phyloP scores from a whole-genome alignment of 2,113 vertebrate genomes.

The cat (Felis catus) region DNA sequence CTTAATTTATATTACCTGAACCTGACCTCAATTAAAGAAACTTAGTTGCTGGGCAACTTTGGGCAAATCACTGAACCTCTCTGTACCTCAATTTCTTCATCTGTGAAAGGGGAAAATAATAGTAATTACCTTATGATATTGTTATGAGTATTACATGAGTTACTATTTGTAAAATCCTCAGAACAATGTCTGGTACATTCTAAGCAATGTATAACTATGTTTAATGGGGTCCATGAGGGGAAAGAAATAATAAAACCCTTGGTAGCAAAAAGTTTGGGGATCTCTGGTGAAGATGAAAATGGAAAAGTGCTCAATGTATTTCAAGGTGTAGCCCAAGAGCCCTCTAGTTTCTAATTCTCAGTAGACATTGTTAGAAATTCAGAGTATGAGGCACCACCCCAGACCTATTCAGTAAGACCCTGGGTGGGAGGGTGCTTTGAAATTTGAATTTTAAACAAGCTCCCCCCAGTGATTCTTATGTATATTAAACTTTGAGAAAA shows the following conservation, averaged over 20 bases:
- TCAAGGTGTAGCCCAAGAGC: neutral
- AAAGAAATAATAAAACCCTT: slow-evolving; percentile 29
- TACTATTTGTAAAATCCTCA: slow-evolving; percentile 46
- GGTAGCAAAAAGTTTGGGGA: neutral
- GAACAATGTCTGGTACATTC: neutral
- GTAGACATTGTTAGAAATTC: slow-evolving; percentile 8
- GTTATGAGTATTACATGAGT: neutral
- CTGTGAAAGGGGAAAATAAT: neutral
- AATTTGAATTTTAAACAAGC: slow-evolving; percentile 30
- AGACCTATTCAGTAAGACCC: neutral
- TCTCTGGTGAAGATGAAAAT: slow-evolving; percentile 8
- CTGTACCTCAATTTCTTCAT: slow-evolving; percentile 43
- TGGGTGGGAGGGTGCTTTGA: neutral
- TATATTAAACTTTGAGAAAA: slow-evolving; percentile 36
- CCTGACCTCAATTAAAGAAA: slow-evolving; percentile 13
- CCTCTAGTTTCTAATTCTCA: neutral
- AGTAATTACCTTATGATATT: neutral
- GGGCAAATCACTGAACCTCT: slow-evolving; percentile 18
- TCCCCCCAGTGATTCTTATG: neutral
- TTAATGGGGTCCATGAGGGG: neutral
- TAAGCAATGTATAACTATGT: neutral
- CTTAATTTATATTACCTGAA: neutral
- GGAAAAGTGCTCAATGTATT: neutral
- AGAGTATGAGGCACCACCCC: neutral
- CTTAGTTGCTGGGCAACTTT: neutral